Conservation (phyloP, 64 coral and sea anemone species). For the Dendronephthya gigantea region DNA sequence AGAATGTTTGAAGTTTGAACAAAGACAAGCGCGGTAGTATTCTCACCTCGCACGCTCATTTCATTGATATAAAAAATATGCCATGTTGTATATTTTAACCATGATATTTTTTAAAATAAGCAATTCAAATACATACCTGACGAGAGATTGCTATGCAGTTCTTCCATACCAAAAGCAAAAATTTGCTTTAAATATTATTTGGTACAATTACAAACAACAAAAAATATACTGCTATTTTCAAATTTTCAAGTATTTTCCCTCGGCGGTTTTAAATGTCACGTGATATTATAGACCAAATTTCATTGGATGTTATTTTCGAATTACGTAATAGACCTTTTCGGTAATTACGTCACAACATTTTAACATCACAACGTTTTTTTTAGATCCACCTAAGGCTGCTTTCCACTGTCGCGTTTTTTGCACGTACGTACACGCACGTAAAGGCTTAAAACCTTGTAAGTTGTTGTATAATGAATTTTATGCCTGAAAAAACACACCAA, state of each 20-base stretch:
- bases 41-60: background rate
- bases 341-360: too few relatives aligned
- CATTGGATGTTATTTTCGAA: background rate
- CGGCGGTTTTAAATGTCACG: background rate
- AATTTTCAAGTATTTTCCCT: background rate
- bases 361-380: too few relatives aligned
- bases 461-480: too few relatives aligned
- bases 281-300: background rate
- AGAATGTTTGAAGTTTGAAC: too few relatives aligned
- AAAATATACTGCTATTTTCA: background rate
- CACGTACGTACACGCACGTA: too few relatives aligned
- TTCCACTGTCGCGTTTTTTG: too few relatives aligned
- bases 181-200: background rate
- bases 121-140: background rate
- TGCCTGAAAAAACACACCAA: too few relatives aligned
- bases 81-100: background rate
- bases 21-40: background rate
- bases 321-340: too few relatives aligned
- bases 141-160: background rate
- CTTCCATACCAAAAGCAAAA: background rate
- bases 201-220: background rate
- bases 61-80: background rate
- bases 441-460: too few relatives aligned
- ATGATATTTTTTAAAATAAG: background rate
- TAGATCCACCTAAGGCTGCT: too few relatives aligned